These are phyloP conservation scores for Eupithecia vulgata DNA, from an alignment of 2,888 invertebrate genomes.

Conservation along the genomic window DNA sequence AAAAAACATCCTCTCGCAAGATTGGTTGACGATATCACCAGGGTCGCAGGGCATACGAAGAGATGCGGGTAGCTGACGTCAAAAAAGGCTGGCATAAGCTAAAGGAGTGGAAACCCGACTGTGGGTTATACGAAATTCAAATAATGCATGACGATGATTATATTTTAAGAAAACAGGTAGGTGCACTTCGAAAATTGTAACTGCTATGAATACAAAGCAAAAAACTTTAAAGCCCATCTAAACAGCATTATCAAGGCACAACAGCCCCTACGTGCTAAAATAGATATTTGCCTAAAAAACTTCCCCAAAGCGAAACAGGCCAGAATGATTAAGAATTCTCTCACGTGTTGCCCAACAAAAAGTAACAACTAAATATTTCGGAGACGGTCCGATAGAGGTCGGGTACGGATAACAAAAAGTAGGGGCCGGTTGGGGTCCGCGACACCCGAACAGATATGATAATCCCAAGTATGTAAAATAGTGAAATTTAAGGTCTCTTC, in stretches of 20 bases:
- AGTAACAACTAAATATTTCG: constrained; percentile 84
- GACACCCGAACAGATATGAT: constrained; percentile 81
- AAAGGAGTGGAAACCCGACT: too few relatives aligned
- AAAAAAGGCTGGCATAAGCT: too few relatives aligned
- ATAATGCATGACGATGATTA: too few relatives aligned
- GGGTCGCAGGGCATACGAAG: too few relatives aligned
- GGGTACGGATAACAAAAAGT: constrained; percentile 81
- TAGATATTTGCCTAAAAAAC: constrained; percentile 50
- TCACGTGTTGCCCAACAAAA: constrained; percentile 81
- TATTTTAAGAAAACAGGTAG: background rate
- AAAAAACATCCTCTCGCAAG: too few relatives aligned
- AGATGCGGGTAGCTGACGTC: too few relatives aligned
- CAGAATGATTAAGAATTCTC: constrained; percentile 74
- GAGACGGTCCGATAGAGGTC: constrained; percentile 79
- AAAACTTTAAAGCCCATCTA: constrained; percentile 24
- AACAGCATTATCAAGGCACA: constrained; percentile 31
- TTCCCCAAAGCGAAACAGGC: constrained; percentile 57
- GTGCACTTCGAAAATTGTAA: background rate
- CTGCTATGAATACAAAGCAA: background rate
- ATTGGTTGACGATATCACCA: too few relatives aligned
- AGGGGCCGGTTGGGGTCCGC: constrained; percentile 66
- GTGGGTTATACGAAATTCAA: too few relatives aligned
- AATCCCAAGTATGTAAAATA: constrained; percentile 84
- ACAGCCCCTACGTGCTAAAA: constrained; percentile 40
- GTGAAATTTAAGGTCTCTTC: constrained; percentile 83